Percentiles rank a stretch among this genome's conserved stretches.
phyloP scores from a whole-genome alignment of 1,140 invertebrate genomes.

The Heliothis subflexa region DNA sequence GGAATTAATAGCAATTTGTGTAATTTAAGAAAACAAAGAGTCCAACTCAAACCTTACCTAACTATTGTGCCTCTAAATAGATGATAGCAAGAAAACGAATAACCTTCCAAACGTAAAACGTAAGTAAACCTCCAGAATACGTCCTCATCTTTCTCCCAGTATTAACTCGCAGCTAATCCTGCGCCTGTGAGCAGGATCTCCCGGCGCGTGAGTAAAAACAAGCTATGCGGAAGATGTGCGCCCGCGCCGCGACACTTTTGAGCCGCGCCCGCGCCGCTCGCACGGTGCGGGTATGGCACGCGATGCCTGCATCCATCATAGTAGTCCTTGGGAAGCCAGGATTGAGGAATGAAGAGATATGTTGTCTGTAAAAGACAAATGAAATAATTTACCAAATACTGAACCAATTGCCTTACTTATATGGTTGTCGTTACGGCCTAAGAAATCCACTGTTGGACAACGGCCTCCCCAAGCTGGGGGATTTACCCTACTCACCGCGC shows the following conservation, averaged over 20 bases:
- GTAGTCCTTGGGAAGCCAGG: background rate
- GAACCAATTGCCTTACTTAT: no score
- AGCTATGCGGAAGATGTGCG: constrained; percentile 25
- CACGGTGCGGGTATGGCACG: constrained; percentile 1
- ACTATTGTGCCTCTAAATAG: no score
- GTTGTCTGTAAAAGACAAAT: background rate
- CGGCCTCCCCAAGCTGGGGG: no score
- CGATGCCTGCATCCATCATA: constrained; percentile 16
- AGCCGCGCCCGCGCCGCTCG: background rate
- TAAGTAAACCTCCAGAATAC: constrained; percentile 33
- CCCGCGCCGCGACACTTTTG: background rate
- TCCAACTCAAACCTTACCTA: background rate
- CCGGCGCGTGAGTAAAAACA: constrained; percentile 23
- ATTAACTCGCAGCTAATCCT: background rate
- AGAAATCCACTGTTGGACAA: no score
- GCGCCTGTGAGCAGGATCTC: constrained; percentile 19
- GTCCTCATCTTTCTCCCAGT: background rate
- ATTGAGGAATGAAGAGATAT: background rate
- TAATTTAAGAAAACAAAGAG: background rate
- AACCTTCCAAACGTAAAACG: background rate
- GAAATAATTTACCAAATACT: background rate
- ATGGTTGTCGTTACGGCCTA: no score
- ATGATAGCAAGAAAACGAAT: no score
- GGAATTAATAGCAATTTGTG: background rate
- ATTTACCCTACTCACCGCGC: no score